Base-by-base conservation (phyloP, 2,888 invertebrate species). In the Melangyna quadrimaculata region DNA sequence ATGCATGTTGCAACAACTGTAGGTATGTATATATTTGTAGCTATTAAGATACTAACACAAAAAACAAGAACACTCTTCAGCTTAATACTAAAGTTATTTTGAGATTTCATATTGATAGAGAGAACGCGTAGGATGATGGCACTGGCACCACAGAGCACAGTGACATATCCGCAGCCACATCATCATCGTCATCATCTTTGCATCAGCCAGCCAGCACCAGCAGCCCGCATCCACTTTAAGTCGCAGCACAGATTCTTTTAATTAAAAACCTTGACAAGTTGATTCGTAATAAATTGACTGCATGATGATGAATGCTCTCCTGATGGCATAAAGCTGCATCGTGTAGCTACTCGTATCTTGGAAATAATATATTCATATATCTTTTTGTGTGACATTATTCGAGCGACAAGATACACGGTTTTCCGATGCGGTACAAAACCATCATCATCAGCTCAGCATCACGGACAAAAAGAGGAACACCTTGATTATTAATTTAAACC, bases 251-350 rank as follows among this genome's bases (percentile, higher is more conserved):
- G 61, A 67, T 70, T 73, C 19, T 73, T 80, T 78, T 86, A 86
- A 86, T 80, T 86, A 80, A 81, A 70, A 81, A 70, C 61, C 80
- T 53, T 86, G 75, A 81, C 86, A 86, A 86, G 86, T 78, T 81
- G 86, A 81, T 86, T 86, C 40, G 69, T 78, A 73, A 81, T 77
- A 81, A 86, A 86, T 86, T 81, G 81, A 81, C 77, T 77, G 70
- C 43, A 65, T 81, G 86, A 86, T 81, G 86, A 86, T 65, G 65
- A 86, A 70, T 70, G 48, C 59, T 22, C 14, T 14, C 12, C 5
- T 2, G 5, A 48, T 48, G 63, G 48, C 73, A 77, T 61, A 63
- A 86, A 78, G 70, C 77, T 43, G 73, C 43, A 22, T 35, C 67
- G 59, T 37, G n/a, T 27, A 27, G n/a, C n/a, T n/a, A n/a, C n/a